A percentile compares a stretch with the other conserved stretches of the same genome.
Evolutionary conservation across 2,888 invertebrate genomes (phyloP).

Genomic region (Lithosia quadra): DNA sequence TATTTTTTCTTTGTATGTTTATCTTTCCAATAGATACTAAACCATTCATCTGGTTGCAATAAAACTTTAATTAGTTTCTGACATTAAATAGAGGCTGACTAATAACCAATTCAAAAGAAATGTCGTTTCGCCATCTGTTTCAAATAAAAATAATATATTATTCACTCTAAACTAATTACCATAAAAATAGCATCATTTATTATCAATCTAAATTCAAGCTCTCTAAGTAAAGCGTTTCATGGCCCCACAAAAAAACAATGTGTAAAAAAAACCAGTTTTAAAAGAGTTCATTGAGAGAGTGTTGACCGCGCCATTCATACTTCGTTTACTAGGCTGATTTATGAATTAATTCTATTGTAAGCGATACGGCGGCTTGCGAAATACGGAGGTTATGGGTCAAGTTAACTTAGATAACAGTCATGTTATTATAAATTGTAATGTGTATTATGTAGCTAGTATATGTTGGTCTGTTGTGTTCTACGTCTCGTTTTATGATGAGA

Average conservation of each 20-base stretch:
- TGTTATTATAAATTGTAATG: constrained; percentile 20
- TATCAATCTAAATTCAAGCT: not conserved
- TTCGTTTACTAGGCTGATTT: constrained; percentile 51
- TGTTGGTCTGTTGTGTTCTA: constrained; percentile 1
- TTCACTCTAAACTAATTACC: not conserved
- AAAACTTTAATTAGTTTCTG: no score
- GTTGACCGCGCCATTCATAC: constrained; percentile 52
- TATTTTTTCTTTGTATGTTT: no score
- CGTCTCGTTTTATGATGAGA: not conserved
- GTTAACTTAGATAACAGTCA: constrained; percentile 36
- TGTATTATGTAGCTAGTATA: constrained; percentile 5
- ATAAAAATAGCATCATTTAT: not conserved
- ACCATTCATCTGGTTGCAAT: no score
- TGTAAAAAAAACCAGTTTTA: constrained; percentile 36
- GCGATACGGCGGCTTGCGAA: constrained; percentile 41
- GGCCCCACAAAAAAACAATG: constrained; percentile 29
- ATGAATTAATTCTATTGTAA: constrained; percentile 59
- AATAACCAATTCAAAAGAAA: no score
- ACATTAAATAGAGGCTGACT: no score
- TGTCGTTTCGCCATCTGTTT: no score
- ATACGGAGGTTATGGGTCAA: constrained; percentile 46
- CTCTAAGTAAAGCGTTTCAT: constrained; percentile 17
- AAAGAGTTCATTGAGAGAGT: constrained; percentile 50
- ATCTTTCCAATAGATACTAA: no score
- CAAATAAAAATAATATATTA: not conserved